phyloP scores from a whole-genome alignment of 1,140 invertebrate genomes.

The Heliconius hermathena region DNA sequence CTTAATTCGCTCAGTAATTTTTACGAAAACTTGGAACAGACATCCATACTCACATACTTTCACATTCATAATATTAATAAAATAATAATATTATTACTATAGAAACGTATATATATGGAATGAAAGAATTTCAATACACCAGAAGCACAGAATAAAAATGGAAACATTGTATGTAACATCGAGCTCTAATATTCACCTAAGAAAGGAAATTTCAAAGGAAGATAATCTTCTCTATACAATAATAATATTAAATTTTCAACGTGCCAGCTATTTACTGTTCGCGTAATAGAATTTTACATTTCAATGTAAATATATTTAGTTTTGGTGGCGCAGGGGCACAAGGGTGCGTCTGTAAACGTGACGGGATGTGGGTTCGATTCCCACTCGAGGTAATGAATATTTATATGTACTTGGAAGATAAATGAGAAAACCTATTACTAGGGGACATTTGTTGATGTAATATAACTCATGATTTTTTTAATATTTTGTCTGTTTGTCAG shows the following conservation, averaged over 20 bases:
- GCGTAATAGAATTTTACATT: not conserved
- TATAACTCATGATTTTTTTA: too few relatives aligned
- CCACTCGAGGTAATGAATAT: not conserved
- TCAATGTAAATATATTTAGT: not conserved
- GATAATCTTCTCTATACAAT: slow-evolving; percentile 10
- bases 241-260: not conserved
- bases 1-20: too few relatives aligned
- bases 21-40: too few relatives aligned
- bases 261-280: not conserved
- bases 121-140: not conserved
- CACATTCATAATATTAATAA: too few relatives aligned
- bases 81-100: not conserved
- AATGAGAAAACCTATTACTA: too few relatives aligned
- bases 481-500: too few relatives aligned
- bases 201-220: not conserved
- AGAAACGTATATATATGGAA: not conserved
- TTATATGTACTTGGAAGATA: too few relatives aligned
- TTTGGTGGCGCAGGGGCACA: not conserved
- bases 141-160: not conserved
- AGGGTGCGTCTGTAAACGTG: not conserved
- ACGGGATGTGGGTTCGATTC: not conserved
- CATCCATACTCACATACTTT: too few relatives aligned
- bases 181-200: slow-evolving; percentile 3
- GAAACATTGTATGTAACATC: not conserved
- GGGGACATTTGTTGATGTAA: too few relatives aligned